A percentile compares a stretch with the other conserved stretches of the same genome.
phyloP scores from a whole-genome alignment of 2,113 vertebrate species.

The Kryptolebias marmoratus region DNA sequence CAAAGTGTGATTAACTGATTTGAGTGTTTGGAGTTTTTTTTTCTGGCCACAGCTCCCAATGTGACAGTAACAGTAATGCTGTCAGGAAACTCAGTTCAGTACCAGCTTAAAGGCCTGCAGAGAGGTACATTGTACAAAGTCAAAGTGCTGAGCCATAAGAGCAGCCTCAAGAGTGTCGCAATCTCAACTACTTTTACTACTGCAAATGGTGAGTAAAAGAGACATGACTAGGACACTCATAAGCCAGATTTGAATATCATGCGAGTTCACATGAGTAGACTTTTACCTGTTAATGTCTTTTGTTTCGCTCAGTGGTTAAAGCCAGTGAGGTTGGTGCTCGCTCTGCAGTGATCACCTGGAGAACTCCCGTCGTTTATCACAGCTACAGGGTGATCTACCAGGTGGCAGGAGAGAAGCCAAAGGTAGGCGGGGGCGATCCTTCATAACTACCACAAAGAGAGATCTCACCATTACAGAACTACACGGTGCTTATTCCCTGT shows the following conservation, averaged over 20 bases:
- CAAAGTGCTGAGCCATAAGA: conserved; percentile 83
- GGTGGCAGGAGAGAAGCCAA: conserved; percentile 69
- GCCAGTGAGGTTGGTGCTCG: conserved; percentile 80
- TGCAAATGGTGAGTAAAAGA: conserved; percentile 74
- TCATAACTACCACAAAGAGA: neutral
- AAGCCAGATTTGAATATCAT: neutral
- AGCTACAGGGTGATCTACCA: conserved; percentile 84
- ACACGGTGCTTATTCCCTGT: neutral
- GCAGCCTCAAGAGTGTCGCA: conserved; percentile 79
- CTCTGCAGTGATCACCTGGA: conserved; percentile 83
- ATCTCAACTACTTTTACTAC: conserved; percentile 86
- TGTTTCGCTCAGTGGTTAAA: conserved; percentile 72
- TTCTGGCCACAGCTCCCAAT: conserved; percentile 73
- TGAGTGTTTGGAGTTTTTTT: neutral
- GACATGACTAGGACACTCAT: neutral
- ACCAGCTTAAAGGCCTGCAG: conserved; percentile 77
- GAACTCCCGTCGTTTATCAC: conserved; percentile 70
- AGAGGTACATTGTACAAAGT: conserved; percentile 84
- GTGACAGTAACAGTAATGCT: conserved; percentile 81
- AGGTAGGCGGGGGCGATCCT: conserved; percentile 66
- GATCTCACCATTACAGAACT: neutral
- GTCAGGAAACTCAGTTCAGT: conserved; percentile 79
- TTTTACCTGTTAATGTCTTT: neutral
- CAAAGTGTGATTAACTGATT: neutral
- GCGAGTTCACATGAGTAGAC: neutral